Evolutionary conservation across 2,797 vertebrate genomes (phyloP).

Genomic region (Bucorvus abyssinicus): DNA sequence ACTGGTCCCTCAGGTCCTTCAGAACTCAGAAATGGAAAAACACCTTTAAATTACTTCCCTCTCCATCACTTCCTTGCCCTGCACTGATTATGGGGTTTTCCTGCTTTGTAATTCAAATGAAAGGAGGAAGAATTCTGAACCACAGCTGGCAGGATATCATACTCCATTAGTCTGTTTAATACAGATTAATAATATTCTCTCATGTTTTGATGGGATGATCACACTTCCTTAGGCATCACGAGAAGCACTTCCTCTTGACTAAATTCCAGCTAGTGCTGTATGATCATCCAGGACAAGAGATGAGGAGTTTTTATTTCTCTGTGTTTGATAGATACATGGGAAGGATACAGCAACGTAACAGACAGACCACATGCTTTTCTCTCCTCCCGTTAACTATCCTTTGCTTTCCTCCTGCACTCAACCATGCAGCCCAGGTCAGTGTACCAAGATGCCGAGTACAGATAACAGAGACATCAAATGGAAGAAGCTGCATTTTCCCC

Average conservation of each 20-base stretch:
- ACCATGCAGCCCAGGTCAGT: not conserved
- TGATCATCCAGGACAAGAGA: not conserved
- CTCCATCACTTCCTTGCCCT: not conserved
- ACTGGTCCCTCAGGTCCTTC: not conserved
- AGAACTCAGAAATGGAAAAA: not conserved
- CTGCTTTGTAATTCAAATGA: not conserved
- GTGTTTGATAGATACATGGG: not conserved
- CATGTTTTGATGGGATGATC: not conserved
- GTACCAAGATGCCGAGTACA: rapidly evolving
- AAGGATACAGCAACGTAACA: not conserved
- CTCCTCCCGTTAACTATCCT: not conserved
- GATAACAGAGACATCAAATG: not conserved
- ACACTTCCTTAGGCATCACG: not conserved
- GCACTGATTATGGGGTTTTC: not conserved
- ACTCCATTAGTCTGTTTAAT: not conserved
- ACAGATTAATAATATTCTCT: not conserved
- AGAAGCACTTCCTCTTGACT: not conserved
- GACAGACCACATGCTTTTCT: not conserved
- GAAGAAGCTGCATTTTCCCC: not conserved
- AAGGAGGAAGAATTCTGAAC: not conserved
- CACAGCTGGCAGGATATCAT: slow-evolving; percentile 10
- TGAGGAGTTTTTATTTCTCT: not conserved
- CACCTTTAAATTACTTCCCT: not conserved
- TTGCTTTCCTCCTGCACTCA: not conserved
- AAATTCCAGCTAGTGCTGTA: not conserved